Evolutionary conservation across 2,797 vertebrate species (phyloP).

Genomic region (Ctenopoma kingsleyae): DNA sequence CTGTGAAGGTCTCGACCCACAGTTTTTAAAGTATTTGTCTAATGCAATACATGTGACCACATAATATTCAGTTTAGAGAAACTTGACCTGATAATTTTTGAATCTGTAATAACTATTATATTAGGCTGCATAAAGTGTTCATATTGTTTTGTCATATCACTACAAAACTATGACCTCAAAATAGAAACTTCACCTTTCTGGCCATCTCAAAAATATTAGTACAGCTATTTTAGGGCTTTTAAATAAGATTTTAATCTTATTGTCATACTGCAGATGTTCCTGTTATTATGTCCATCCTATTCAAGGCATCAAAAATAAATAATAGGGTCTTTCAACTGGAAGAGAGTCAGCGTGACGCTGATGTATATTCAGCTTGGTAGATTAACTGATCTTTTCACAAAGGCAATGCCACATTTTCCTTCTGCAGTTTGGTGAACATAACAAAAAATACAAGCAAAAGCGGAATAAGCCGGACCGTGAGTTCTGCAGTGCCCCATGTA

Average conservation of each 20-base stretch:
- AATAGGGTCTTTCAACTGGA: not conserved
- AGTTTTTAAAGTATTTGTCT: not conserved
- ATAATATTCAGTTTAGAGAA: not conserved
- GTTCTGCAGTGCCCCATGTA: slow-evolving; percentile 75
- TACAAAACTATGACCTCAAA: not conserved
- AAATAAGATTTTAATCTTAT: not conserved
- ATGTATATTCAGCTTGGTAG: not conserved
- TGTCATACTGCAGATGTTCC: not conserved
- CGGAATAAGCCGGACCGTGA: slow-evolving; percentile 70
- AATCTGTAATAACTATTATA: not conserved
- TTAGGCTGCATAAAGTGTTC: no score
- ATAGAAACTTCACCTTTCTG: not conserved
- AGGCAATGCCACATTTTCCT: slow-evolving; percentile 10
- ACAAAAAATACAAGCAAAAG: slow-evolving; percentile 36
- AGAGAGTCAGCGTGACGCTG: slow-evolving; percentile 23
- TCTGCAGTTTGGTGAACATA: not conserved
- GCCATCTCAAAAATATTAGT: not conserved
- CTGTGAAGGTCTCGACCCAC: not conserved
- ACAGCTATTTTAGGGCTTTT: not conserved
- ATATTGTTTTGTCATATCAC: not conserved
- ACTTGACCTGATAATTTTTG: not conserved
- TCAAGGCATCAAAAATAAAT: slow-evolving; percentile 14
- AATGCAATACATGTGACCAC: not conserved
- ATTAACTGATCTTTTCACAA: not conserved
- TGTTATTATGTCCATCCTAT: not conserved